Evolutionary conservation across 92 coral and sea anemone species (phyloP).

Genomic region (Epizoanthus stellaris): DNA sequence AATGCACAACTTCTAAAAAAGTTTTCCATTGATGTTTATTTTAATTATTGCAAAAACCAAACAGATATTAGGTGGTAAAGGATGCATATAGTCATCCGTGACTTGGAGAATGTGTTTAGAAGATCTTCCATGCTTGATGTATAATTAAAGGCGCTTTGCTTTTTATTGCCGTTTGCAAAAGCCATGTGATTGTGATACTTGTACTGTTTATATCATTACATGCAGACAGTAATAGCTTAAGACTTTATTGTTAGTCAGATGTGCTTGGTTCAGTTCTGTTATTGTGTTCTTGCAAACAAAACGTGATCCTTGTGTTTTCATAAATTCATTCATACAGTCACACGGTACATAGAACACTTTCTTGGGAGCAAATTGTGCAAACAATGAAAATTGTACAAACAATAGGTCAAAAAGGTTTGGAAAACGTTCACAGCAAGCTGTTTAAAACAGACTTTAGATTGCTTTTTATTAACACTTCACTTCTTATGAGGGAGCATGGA

Average conservation of each 20-base stretch:
- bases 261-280: constrained; percentile 6
- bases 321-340: background rate
- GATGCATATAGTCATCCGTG: background rate
- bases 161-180: background rate
- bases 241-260: constrained; percentile 12
- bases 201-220: constrained; percentile 11
- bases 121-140: background rate
- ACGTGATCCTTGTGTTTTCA: background rate
- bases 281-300: constrained; percentile 18
- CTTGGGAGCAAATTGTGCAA: background rate
- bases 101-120: constrained; percentile 9
- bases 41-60: background rate
- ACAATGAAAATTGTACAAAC: background rate
- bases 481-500: constrained; percentile 2
- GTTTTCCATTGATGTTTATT: background rate
- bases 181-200: constrained; percentile 35
- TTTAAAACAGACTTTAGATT: constrained; percentile 2
- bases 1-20: too few species aligned
- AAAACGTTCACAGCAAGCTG: background rate
- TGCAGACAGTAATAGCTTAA: constrained; percentile 18
- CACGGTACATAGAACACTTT: background rate
- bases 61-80: background rate
- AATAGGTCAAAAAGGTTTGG: constrained; percentile 6
- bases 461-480: background rate
- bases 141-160: constrained; percentile 5